A percentile compares a stretch with the other conserved stretches of the same genome.
These are phyloP conservation scores for Spilogale gracilis DNA, from an alignment of 2,113 vertebrate genomes.

Conservation along the genomic window DNA sequence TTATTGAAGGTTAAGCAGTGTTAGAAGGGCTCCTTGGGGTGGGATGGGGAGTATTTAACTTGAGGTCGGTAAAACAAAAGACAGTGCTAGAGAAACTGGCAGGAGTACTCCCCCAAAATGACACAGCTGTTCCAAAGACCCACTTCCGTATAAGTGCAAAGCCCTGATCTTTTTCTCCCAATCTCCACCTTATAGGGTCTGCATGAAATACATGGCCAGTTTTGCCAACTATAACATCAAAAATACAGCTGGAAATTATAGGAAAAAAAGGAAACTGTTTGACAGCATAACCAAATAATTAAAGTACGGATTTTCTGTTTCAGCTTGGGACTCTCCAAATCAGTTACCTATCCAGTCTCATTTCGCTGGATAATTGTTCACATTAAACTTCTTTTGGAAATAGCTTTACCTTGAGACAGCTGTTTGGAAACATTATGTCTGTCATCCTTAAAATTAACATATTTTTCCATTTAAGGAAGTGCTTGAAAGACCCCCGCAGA, in stretches of 20 bases:
- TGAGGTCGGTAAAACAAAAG: not conserved
- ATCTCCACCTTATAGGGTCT: not conserved
- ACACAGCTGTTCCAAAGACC: not conserved
- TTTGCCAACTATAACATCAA: not conserved
- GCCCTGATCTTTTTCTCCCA: not conserved
- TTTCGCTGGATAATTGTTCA: constrained; percentile 26
- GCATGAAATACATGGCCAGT: not conserved
- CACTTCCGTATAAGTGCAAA: not conserved
- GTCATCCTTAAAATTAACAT: not conserved
- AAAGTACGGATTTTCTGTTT: not conserved
- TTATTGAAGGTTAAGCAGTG: not conserved
- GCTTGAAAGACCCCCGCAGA: too few relatives aligned
- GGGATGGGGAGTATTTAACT: not conserved
- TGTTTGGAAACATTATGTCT: not conserved
- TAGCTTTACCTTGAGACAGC: not conserved
- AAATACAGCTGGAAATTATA: not conserved
- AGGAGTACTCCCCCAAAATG: not conserved
- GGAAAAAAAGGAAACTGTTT: not conserved
- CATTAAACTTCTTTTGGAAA: not conserved
- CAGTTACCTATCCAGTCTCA: not conserved
- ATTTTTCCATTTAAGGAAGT: not conserved
- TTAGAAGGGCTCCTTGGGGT: not conserved
- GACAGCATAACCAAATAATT: not conserved
- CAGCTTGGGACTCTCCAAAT: not conserved
- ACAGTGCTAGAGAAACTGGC: not conserved